Conservation (phyloP, 2,888 invertebrate genomes). For the Ceriagrion tenellum region DNA sequence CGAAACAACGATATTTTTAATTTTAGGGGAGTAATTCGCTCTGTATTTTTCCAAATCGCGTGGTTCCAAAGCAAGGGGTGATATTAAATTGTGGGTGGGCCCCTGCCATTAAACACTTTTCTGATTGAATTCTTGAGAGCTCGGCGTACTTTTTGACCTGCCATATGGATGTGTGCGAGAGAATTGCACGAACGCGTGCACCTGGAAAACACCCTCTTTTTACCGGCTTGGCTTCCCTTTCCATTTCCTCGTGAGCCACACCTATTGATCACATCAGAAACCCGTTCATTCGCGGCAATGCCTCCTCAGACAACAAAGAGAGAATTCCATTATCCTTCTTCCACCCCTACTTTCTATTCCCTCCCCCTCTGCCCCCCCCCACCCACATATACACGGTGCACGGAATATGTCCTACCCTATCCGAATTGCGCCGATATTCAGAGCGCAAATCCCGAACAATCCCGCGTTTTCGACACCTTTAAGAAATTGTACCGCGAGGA, state of each 20-base stretch:
- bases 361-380: no score
- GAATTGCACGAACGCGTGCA: no score
- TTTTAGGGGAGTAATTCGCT: no score
- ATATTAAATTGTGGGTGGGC: background rate
- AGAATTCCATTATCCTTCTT: background rate
- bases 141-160: no score
- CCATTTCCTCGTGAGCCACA: background rate
- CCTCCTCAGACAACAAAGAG: background rate
- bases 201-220: background rate
- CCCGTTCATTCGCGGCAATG: background rate
- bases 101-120: background rate
- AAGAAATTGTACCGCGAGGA: slow-evolving; percentile 9
- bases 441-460: background rate
- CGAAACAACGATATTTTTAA: no score
- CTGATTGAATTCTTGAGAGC: background rate
- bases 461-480: background rate
- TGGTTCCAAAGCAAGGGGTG: background rate
- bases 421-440: background rate
- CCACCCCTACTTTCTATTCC: background rate
- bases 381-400: background rate
- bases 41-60: no score
- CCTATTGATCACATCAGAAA: slow-evolving; percentile 1
- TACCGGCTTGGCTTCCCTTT: background rate
- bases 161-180: no score
- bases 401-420: background rate